Base-by-base conservation (phyloP, 1,140 invertebrate species). In the Amphibalanus amphitrite region DNA sequence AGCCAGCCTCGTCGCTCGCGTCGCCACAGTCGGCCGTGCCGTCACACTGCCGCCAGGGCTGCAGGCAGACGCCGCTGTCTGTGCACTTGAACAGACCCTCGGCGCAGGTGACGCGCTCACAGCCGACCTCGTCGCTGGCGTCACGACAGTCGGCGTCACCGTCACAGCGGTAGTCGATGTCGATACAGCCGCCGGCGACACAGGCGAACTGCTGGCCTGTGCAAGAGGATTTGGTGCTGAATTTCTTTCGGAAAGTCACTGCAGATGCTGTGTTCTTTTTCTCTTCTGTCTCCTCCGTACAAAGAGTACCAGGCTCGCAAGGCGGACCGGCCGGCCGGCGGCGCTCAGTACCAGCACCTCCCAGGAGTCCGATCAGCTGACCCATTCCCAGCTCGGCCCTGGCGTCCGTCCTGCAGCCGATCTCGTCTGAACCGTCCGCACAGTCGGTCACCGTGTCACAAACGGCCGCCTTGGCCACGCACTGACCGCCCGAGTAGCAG, bases 1-100 rank as follows among this genome's bases (percentile, higher is more conserved):
- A 95, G 70, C 85, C 86, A 69, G 90, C 33, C 15, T 38, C 33
- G 33, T 38, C 33, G 33, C 33, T 38, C 4, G 4, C 15, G 33
- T 38, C 33, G 33, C 84, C 75, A 77, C 93, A 96, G 73, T 96
- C 91, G 8, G 83, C 77, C 33, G 88, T 84, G 0, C 90, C 90
- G 71, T 91, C 89, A 80, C 93, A 97, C 74, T 87, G 87, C 73
- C 92, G 82, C 70, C 89, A 85, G 29, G 88, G 90, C 40, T 87
- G 85, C 77, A 96, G 87, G 78, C 93, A 97, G 1, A 88, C 86
- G 30, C 90, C 90, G 28, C 33, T 38, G 33, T 91, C 88, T 10
- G 83, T 84, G 77, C 91, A 94, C 75, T 90, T 89, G 78, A 92
- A 93, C 79, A 93, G 89, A 80, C 92, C 88, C 0, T 38, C 33